Percentiles rank a stretch among this genome's conserved stretches.
These are phyloP conservation scores for Melanotaenia duboulayi DNA, from an alignment of 2,113 vertebrate species.

Conservation along the genomic window DNA sequence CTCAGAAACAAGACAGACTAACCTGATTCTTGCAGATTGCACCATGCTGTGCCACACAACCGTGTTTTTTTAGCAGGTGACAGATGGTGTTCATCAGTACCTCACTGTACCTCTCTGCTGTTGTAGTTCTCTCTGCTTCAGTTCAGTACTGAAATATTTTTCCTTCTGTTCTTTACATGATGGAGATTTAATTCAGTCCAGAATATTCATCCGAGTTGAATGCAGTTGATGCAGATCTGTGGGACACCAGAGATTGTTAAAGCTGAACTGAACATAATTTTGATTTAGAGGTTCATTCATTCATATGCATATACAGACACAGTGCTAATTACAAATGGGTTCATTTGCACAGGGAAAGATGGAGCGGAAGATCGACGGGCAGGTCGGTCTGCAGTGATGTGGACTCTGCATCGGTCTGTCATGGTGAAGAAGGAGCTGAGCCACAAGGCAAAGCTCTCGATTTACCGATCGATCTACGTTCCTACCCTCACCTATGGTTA, in stretches of 20 bases:
- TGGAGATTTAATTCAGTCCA: background rate
- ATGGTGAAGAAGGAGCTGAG: too few relatives aligned
- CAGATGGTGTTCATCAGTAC: conserved; percentile 41
- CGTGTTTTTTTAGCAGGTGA: conserved; percentile 10
- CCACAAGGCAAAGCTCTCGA: too few relatives aligned
- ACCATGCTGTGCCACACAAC: conserved; percentile 9
- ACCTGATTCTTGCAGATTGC: conserved; percentile 25
- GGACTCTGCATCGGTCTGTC: too few relatives aligned
- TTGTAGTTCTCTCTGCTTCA: conserved; percentile 7
- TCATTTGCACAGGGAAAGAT: too few relatives aligned
- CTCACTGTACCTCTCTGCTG: background rate
- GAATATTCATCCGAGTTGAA: background rate
- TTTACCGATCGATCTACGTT: too few relatives aligned
- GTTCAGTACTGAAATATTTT: background rate
- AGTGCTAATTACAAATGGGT: too few relatives aligned
- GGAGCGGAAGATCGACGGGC: too few relatives aligned
- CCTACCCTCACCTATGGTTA: too few relatives aligned
- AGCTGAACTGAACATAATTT: background rate
- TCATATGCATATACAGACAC: too few relatives aligned
- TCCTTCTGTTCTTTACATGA: background rate
- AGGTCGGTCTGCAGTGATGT: too few relatives aligned
- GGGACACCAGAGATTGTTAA: accelerated
- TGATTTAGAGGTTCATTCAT: too few relatives aligned
- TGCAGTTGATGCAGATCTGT: background rate
- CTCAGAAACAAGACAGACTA: conserved; percentile 36